Base-by-base conservation (phyloP, 2,888 invertebrate species). In the Luperina nickerlii region DNA sequence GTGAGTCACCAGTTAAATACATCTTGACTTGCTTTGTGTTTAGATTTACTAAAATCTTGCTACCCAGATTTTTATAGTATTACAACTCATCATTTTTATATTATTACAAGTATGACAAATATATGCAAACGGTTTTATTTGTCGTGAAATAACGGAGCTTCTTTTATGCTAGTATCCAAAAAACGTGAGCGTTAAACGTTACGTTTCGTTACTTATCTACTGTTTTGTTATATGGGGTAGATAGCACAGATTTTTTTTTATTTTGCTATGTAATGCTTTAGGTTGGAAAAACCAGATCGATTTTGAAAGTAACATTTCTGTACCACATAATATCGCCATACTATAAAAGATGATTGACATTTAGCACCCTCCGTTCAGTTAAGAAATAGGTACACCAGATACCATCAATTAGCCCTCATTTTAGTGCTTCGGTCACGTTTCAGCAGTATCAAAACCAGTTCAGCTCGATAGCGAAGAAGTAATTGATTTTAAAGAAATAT, bases 1-100 rank as follows among this genome's bases (percentile, higher is more conserved):
- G 66, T 85, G 76, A 84, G 66, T 84, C 83, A 82, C 51, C 66
- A 57, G 20, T 57, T 85, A 60, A 62, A 69, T 76, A 85, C 62
- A 76, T 83, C 48, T 74, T 74, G 70, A 24, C 60, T 75, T 73
- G 48, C 66, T 82, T 85, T 76, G 76, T 76, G 54, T 27, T 75
- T 83, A 69, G 67, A 62, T 75, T 63, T 70, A 72, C 65, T 75
- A 9, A 68, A 65, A 65, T 75, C n/a, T 74, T 70, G 5, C 32
- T 32, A 63, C 18, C 48, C 48, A 13, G 48, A 48, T 48, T 48
- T 48, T 4, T 48, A 48, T 13, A 2, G 45, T 45, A 13, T 45
- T 45, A 45, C 45, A 48, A 48, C 13, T 48, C 45, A 45, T 42
- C 1, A 42, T 45, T 45, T 48, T 48, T 48, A 48, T 48, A 48